These are phyloP conservation scores for Mirounga angustirostris DNA, from an alignment of 2,113 vertebrate species.

Conservation along the genomic window DNA sequence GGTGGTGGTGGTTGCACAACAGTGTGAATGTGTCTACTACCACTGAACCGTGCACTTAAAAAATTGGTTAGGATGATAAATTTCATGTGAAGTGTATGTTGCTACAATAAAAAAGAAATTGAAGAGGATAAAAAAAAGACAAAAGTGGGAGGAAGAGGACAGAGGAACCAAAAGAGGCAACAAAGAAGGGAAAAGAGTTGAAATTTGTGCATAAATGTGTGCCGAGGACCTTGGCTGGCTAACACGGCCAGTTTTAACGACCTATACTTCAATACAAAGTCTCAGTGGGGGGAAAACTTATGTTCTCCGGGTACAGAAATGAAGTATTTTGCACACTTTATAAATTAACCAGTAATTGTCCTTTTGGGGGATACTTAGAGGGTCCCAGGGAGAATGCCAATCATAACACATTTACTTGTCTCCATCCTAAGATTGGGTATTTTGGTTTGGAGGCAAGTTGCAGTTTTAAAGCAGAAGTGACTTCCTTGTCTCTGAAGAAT, in stretches of 20 bases:
- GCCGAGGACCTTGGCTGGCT: not conserved
- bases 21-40: no score
- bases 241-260: not conserved
- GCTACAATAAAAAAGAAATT: not conserved
- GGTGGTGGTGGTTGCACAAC: rapidly evolving
- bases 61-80: not conserved
- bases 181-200: not conserved
- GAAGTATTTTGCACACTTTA: not conserved
- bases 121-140: not conserved
- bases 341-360: not conserved
- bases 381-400: not conserved
- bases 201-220: not conserved
- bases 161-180: not conserved
- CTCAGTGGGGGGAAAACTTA: not conserved
- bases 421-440: not conserved
- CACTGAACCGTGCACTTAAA: not conserved
- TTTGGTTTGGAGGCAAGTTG: not conserved
- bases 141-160: not conserved
- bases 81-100: not conserved
- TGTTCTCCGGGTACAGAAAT: not conserved
- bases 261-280: not conserved
- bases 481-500: conserved; percentile 1
- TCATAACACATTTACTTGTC: not conserved
- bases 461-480: not conserved
- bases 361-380: not conserved